Evolutionary conservation across 1,140 invertebrate genomes (phyloP).

Genomic region (Dreissena polymorpha): DNA sequence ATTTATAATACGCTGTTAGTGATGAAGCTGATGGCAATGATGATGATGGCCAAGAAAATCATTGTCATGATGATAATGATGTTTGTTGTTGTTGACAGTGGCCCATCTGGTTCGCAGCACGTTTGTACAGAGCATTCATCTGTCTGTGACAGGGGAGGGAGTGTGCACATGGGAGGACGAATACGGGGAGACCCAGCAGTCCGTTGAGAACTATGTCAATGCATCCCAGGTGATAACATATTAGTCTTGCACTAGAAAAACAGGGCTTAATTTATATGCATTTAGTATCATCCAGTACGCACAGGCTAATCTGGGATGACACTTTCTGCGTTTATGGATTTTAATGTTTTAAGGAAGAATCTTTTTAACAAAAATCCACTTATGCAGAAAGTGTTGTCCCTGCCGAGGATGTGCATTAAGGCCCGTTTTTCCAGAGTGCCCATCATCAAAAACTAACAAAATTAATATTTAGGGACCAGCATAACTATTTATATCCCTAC

Average conservation of each 20-base stretch:
- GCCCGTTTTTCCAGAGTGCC: no score
- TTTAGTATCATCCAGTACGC: neutral
- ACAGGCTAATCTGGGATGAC: no score
- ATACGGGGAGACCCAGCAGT: constrained; percentile 55
- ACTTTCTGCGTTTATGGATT: neutral
- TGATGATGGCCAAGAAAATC: no score
- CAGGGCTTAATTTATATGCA: neutral
- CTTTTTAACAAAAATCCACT: no score
- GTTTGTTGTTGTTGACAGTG: neutral
- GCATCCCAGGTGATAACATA: constrained; percentile 61
- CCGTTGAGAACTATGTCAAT: constrained; percentile 76
- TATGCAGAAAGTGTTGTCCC: no score
- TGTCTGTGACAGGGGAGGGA: constrained; percentile 71
- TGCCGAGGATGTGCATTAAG: no score
- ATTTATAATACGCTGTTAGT: no score
- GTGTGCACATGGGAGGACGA: constrained; percentile 74
- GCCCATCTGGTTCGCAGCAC: constrained; percentile 51
- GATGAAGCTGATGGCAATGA: no score
- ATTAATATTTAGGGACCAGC: no score
- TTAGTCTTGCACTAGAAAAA: constrained; percentile 33
- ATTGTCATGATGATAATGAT: no score
- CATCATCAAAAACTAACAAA: no score
- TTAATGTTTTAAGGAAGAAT: neutral
- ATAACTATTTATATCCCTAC: no score
- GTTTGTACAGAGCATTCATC: constrained; percentile 61